These are phyloP conservation scores for Clivina fossor DNA, from an alignment of 2,888 invertebrate species.

Conservation along the genomic window DNA sequence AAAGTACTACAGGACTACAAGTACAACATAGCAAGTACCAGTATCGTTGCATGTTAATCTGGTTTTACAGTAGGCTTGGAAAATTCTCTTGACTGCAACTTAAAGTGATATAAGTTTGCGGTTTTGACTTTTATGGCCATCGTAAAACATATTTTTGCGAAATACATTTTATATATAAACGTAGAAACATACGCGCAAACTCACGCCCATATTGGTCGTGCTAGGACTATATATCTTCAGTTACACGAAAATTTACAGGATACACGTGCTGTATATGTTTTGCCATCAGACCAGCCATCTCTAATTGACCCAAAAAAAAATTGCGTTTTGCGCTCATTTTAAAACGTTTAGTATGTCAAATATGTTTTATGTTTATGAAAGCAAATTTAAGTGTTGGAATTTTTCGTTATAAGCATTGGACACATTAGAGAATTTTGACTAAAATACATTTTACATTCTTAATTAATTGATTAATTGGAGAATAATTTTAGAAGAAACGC, in stretches of 20 bases:
- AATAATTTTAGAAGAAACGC: too few species aligned
- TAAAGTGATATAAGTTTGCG: conserved; percentile 43
- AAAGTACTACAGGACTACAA: too few species aligned
- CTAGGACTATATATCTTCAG: conserved; percentile 19
- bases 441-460: too few species aligned
- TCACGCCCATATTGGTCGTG: conserved; percentile 3
- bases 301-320: conserved; percentile 11
- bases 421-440: too few species aligned
- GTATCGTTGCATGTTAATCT: conserved; percentile 15
- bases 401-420: too few species aligned
- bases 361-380: too few species aligned
- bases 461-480: too few species aligned
- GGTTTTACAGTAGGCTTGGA: conserved; percentile 16
- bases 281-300: conserved; percentile 4
- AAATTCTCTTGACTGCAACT: conserved; percentile 17
- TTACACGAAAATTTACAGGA: conserved; percentile 26
- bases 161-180: conserved; percentile 45
- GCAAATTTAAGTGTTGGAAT: too few species aligned
- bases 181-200: too few species aligned
- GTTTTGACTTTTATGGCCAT: conserved; percentile 46
- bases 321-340: too few species aligned
- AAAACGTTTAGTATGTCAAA: too few species aligned
- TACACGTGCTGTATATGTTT: conserved; percentile 18
- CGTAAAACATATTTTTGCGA: conserved; percentile 47
- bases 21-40: too few species aligned